These are phyloP conservation scores for Bufo bufo DNA, from an alignment of 2,113 vertebrate genomes.

Conservation along the genomic window DNA sequence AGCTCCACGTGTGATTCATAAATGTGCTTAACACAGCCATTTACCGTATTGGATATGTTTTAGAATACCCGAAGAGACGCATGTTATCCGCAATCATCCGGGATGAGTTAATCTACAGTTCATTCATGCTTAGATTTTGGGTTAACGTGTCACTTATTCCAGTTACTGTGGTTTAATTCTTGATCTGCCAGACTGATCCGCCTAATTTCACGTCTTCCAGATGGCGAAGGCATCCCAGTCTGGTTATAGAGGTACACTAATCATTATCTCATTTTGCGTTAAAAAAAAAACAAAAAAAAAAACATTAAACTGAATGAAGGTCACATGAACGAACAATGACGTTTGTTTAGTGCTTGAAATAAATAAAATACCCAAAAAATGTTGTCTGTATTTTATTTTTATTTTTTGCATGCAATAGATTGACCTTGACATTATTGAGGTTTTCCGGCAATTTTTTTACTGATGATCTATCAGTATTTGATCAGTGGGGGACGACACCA, in stretches of 20 bases:
- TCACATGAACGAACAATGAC: not conserved
- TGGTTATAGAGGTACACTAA: not conserved
- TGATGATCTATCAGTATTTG: no score
- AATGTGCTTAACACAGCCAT: not conserved
- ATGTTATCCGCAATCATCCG: not conserved
- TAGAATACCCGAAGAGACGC: not conserved
- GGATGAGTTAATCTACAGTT: not conserved
- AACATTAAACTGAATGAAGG: not conserved
- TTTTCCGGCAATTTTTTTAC: no score
- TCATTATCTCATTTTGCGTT: not conserved
- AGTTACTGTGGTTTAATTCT: not conserved
- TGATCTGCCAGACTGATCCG: not conserved
- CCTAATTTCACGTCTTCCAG: conserved; percentile 1
- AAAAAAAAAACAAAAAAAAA: not conserved
- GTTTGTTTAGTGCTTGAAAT: not conserved
- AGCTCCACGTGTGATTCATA: not conserved
- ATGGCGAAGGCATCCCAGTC: not conserved
- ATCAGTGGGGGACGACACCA: no score
- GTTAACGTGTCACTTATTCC: not conserved
- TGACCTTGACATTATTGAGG: not conserved
- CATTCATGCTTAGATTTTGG: not conserved
- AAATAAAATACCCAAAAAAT: not conserved
- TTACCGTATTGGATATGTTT: not conserved
- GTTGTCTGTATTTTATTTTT: not conserved
- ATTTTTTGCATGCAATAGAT: not conserved